phyloP scores from a whole-genome alignment of 2,888 invertebrate species.

The Drosophila kokeensis region DNA sequence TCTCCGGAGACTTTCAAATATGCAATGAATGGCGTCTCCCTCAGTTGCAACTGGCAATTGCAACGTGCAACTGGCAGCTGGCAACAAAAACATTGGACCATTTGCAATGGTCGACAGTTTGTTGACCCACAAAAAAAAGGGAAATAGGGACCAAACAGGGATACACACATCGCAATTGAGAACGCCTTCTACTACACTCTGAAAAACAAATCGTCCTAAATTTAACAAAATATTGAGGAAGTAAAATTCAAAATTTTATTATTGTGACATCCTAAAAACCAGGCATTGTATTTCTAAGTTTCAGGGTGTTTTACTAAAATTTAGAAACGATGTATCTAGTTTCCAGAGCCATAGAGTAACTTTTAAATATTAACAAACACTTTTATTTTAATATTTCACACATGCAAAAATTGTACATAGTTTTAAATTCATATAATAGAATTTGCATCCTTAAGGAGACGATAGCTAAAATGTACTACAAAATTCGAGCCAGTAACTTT shows the following conservation, averaged over 20 bases:
- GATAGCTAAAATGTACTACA: background rate
- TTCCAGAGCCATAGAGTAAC: background rate
- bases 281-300: background rate
- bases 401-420: background rate
- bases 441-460: background rate
- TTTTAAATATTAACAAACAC: background rate
- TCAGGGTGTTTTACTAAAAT: background rate
- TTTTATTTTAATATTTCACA: background rate
- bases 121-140: conserved; percentile 59
- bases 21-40: conserved; percentile 47
- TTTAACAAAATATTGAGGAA: background rate
- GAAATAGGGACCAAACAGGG: background rate
- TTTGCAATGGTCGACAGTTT: conserved; percentile 61
- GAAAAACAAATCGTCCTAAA: background rate
- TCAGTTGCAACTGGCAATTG: conserved; percentile 18
- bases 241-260: background rate
- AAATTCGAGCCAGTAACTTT: background rate
- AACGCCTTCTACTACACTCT: conserved; percentile 1
- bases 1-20: conserved; percentile 37
- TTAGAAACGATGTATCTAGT: background rate
- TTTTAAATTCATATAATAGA: background rate
- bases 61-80: conserved; percentile 13
- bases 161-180: conserved; percentile 55
- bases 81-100: conserved; percentile 15
- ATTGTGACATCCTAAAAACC: background rate